Base-by-base conservation (phyloP, 2,797 vertebrate species). In the Tenualosa thibaudeaui region DNA sequence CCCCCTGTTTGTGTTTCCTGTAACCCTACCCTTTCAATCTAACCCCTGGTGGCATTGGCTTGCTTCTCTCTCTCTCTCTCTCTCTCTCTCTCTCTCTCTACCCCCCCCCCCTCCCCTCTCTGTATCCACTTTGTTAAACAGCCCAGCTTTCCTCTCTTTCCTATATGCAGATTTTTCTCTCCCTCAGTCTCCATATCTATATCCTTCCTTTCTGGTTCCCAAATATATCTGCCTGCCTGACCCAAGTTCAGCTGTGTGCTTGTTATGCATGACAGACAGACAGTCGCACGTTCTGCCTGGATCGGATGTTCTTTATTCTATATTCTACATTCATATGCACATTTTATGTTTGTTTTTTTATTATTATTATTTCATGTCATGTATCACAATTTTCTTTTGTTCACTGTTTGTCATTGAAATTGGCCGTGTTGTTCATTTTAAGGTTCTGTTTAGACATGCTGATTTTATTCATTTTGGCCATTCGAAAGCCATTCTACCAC, bases 341-440 rank as follows among this genome's bases (percentile, higher is more conserved):
- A 91, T 90, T 91, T 46, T 87, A 65, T 19, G 82, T 84, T 84
- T n/a, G n/a, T 65, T 86, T 24, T 60, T 84, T 84, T 31, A 31
- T 65, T 86, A 22, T 60, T 65, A 83, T 84, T 56, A 88, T 91
- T 89, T 92, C 87, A 91, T 83, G 93, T 83, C 83, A 60, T 10
- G 86, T 85, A 82, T 88, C 87, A 84, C 15, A 24, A 89, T 93
- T 89, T 5, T 6, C 13, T 75, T 43, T 15, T 15, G 31, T 75
- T 75, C 43, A 19, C 5, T 19, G 15, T 75, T 40, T 43, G 0
- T 31, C 12, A 43, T 75, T 43, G 4, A 5, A 75, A 68, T 68
- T 3, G 26, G 10, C 4, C 13, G 13, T 75, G 13, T 19, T 17
- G 9, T 40, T 43, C 17, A 0, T 17, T 40, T 75, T 17, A 40